Evolutionary conservation across 30 jellyfish, hydroid and myxozoan genomes (phyloP), one percentile per base, ranked within the genome.

Genomic region (Pelagia noctiluca): DNA sequence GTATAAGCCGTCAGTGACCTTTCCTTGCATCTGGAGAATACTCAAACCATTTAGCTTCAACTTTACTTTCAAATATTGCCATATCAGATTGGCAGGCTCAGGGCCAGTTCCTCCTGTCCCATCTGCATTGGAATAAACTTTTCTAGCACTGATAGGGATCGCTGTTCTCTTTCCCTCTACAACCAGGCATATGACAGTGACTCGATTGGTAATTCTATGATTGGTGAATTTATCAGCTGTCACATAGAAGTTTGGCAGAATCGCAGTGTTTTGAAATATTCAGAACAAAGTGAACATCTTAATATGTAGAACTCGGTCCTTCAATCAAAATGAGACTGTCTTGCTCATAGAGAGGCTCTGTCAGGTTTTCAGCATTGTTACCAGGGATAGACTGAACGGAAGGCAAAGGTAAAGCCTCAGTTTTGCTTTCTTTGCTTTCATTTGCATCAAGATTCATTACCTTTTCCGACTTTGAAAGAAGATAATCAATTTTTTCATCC

Each of bases 211-310:
- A 42, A 54, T 61, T 28, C 89, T 60, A 38, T 78, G 89, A 50
- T 78, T 78, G n/a, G 89, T 78, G 18, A 50, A 54, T 65, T 65
- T 11, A 34, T 65, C 78, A 16, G 78, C 78, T 3, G 78, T 65
- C 12, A 65, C 78, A 31, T 65, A 65, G 35, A 65, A 65, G 29
- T 65, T 63, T 22, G 78, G 78, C 10, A 10, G 63, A 31, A 65
- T n/a, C 12, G 64, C 78, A 65, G 78, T 65, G 78, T 63, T 65
- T 3, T 63, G 78, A 11, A 21, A 16, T 19, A n/a, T n/a, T n/a
- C n/a, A n/a, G n/a, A n/a, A n/a, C n/a, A n/a, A n/a, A n/a, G n/a
- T n/a, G n/a, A n/a, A n/a, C n/a, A n/a, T n/a, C n/a, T n/a, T n/a
- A n/a, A n/a, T n/a, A n/a, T n/a, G n/a, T n/a, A n/a, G n/a, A n/a